Conservation (phyloP, 2,888 invertebrate genomes). For the Amphipoea lucens region DNA sequence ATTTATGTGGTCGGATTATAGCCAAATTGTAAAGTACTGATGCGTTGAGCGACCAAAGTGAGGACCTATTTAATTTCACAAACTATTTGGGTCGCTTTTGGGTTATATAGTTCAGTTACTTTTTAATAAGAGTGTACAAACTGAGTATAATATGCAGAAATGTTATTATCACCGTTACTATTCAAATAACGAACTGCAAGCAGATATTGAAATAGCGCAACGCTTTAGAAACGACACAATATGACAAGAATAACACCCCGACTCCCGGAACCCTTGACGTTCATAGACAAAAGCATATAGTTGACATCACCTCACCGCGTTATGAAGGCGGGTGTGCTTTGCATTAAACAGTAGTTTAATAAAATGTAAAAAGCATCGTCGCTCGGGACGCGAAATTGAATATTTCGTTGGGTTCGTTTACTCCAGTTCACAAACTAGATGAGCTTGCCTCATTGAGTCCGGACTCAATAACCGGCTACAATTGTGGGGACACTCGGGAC, state of each 20-base stretch:
- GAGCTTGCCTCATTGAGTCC: conserved; percentile 67
- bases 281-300: conserved; percentile 53
- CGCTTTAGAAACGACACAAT: conserved; percentile 29
- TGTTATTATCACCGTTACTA: neutral
- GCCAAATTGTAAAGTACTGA: conserved; percentile 22
- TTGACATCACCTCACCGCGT: conserved; percentile 33
- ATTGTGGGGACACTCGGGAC: conserved; percentile 63
- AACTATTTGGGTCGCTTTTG: conserved; percentile 8
- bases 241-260: conserved; percentile 39
- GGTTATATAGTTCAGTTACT: neutral
- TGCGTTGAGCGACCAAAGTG: conserved; percentile 3
- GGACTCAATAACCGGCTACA: conserved; percentile 66
- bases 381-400: conserved; percentile 69
- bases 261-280: conserved; percentile 36
- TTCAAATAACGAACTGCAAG: conserved; percentile 32
- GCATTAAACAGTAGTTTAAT: conserved; percentile 64
- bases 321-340: conserved; percentile 59
- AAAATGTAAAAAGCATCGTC: conserved; percentile 65
- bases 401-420: conserved; percentile 68
- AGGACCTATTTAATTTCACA: conserved; percentile 7
- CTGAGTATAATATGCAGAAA: neutral
- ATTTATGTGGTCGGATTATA: conserved; percentile 40
- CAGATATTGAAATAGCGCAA: conserved; percentile 31
- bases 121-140: conserved; percentile 3
- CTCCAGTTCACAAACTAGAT: conserved; percentile 66